Evolutionary conservation across 1,140 invertebrate species (phyloP).

Genomic region (Diprion similis): DNA sequence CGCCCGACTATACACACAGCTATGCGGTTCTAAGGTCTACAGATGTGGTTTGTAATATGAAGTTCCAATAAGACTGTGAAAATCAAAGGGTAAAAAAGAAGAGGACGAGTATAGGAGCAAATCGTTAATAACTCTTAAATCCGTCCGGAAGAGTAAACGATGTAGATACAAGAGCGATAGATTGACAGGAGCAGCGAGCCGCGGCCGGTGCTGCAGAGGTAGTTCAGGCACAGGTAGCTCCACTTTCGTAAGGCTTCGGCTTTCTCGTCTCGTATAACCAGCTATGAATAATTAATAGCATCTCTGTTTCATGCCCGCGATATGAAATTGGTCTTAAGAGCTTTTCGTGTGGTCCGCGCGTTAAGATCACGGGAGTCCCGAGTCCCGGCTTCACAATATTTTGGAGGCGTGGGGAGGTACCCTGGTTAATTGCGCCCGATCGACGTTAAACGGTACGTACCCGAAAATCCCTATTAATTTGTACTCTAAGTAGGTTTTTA

Average conservation of each 20-base stretch:
- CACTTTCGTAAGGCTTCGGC: not conserved
- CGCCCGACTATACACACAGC: too few relatives aligned
- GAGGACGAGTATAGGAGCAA: too few relatives aligned
- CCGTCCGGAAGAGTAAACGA: not conserved
- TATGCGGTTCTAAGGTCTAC: too few relatives aligned
- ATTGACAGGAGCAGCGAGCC: not conserved
- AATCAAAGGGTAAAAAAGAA: not conserved
- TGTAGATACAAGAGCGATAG: constrained; percentile 2
- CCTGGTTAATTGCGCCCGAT: constrained; percentile 4
- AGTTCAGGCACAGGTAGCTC: not conserved
- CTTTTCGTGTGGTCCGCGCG: constrained; percentile 6
- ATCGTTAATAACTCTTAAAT: too few relatives aligned
- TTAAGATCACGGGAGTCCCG: not conserved
- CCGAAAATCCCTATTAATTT: constrained; percentile 3
- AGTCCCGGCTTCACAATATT: not conserved
- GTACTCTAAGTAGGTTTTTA: not conserved
- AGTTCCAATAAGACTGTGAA: not conserved
- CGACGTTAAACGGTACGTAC: not conserved
- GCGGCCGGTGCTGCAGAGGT: not conserved
- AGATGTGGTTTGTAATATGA: too few relatives aligned
- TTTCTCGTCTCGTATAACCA: not conserved
- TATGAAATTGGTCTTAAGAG: constrained; percentile 2
- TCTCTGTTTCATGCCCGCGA: not conserved
- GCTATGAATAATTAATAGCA: constrained; percentile 8
- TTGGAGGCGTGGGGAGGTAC: not conserved